These are phyloP conservation scores for Geophilus truncorum DNA, from an alignment of 2,888 invertebrate genomes.

Conservation along the genomic window DNA sequence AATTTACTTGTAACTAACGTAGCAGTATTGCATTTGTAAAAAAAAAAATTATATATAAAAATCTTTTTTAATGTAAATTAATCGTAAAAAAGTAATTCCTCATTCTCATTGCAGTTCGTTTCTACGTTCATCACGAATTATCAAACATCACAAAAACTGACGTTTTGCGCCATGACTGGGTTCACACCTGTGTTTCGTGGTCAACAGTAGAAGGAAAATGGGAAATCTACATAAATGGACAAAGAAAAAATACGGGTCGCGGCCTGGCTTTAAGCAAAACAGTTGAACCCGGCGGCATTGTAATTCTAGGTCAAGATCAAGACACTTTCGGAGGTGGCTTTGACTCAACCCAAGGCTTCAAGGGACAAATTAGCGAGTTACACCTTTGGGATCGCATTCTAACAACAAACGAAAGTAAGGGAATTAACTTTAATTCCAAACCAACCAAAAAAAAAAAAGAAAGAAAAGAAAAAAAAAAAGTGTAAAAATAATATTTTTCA, in stretches of 20 bases:
- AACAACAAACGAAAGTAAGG: not conserved
- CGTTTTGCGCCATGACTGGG: not conserved
- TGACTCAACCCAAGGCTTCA: not conserved
- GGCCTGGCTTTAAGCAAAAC: not conserved
- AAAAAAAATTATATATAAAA: too few relatives aligned
- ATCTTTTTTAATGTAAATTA: too few relatives aligned
- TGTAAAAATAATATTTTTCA: not conserved
- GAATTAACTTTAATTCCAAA: not conserved
- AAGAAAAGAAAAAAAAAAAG: not conserved
- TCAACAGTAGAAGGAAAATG: not conserved
- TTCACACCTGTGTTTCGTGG: not conserved
- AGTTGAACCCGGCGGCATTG: not conserved
- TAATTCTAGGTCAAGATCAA: slow-evolving; percentile 10
- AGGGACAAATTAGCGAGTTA: not conserved
- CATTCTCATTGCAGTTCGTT: not conserved
- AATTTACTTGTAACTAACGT: too few relatives aligned
- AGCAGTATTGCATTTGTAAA: too few relatives aligned
- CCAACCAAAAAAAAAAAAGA: too few relatives aligned
- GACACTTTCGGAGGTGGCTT: not conserved
- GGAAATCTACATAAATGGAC: slow-evolving; percentile 2
- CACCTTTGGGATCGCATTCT: not conserved
- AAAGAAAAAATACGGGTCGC: not conserved
- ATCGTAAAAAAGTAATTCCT: too few relatives aligned
- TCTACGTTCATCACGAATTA: not conserved
- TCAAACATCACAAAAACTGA: not conserved